A percentile compares a stretch with the other conserved stretches of the same genome.
These are phyloP conservation scores for Pelobates fuscus DNA, from an alignment of 2,113 vertebrate species.

Conservation along the genomic window DNA sequence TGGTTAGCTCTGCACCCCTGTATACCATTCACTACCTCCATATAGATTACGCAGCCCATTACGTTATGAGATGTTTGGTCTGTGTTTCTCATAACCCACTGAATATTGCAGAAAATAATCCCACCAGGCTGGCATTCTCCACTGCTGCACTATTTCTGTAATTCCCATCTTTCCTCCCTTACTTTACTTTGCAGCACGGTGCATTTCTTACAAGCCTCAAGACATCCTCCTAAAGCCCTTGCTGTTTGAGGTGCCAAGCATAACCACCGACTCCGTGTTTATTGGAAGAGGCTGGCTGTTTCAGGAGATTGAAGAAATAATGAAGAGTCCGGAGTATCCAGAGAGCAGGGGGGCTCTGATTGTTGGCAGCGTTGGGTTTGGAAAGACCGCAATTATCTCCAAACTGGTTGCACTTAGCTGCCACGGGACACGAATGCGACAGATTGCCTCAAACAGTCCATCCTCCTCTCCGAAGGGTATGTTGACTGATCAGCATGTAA, in stretches of 20 bases:
- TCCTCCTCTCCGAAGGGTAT: constrained; percentile 83
- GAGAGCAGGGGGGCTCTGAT: constrained; percentile 81
- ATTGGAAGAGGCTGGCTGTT: constrained; percentile 97
- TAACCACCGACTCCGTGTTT: constrained; percentile 96
- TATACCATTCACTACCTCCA: too few relatives aligned
- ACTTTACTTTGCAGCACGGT: constrained; percentile 72
- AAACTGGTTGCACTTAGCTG: constrained; percentile 95
- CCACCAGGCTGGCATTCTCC: too few relatives aligned
- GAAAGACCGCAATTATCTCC: constrained; percentile 93
- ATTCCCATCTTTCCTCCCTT: too few relatives aligned
- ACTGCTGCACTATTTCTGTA: too few relatives aligned
- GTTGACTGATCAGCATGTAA: constrained; percentile 44
- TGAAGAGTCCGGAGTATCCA: constrained; percentile 69
- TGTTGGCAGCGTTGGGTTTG: constrained; percentile 91
- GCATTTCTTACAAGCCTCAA: constrained; percentile 91
- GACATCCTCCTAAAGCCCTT: constrained; percentile 97
- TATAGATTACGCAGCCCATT: too few relatives aligned
- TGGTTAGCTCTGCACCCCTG: too few relatives aligned
- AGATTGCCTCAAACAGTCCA: constrained; percentile 93
- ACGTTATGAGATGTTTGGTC: too few relatives aligned
- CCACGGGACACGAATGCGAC: constrained; percentile 94
- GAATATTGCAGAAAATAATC: too few relatives aligned
- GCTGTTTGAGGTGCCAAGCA: constrained; percentile 96
- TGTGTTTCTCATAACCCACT: too few relatives aligned
- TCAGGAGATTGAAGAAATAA: constrained; percentile 79